These are phyloP conservation scores for Chrysochloris asiatica DNA, from an alignment of 2,113 vertebrate genomes.

Conservation along the genomic window DNA sequence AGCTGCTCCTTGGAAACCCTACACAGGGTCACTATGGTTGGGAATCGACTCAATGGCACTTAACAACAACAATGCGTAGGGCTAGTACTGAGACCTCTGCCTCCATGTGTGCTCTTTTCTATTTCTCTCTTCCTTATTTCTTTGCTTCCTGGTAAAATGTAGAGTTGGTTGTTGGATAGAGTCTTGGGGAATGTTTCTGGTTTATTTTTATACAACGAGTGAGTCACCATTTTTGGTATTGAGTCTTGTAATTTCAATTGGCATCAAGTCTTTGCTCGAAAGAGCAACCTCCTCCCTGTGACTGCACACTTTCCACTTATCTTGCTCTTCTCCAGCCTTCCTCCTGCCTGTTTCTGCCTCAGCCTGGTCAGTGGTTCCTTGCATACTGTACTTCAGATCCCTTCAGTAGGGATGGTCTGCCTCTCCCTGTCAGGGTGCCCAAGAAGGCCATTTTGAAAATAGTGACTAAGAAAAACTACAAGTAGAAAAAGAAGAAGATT, in stretches of 20 bases:
- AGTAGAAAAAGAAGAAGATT: not conserved
- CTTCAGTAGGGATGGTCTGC: not conserved
- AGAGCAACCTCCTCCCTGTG: not conserved
- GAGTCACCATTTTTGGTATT: not conserved
- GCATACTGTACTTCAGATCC: not conserved
- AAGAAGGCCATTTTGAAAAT: not conserved
- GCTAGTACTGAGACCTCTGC: not conserved
- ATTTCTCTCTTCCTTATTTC: not conserved
- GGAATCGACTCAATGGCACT: no score
- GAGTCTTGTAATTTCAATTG: not conserved
- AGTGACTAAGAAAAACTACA: not conserved
- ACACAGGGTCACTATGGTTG: no score
- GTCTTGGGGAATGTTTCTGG: not conserved
- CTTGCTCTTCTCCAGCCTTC: not conserved
- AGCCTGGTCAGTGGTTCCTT: not conserved
- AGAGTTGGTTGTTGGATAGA: not conserved
- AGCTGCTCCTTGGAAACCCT: no score
- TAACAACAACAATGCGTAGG: no score
- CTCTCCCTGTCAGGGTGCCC: not conserved
- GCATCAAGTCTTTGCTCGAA: not conserved
- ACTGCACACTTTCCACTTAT: not conserved
- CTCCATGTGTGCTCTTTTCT: not conserved
- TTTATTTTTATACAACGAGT: not conserved
- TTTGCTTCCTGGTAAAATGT: not conserved
- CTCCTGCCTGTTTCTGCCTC: not conserved